Evolutionary conservation across 2,797 vertebrate species (phyloP).

Genomic region (Karalla daura): DNA sequence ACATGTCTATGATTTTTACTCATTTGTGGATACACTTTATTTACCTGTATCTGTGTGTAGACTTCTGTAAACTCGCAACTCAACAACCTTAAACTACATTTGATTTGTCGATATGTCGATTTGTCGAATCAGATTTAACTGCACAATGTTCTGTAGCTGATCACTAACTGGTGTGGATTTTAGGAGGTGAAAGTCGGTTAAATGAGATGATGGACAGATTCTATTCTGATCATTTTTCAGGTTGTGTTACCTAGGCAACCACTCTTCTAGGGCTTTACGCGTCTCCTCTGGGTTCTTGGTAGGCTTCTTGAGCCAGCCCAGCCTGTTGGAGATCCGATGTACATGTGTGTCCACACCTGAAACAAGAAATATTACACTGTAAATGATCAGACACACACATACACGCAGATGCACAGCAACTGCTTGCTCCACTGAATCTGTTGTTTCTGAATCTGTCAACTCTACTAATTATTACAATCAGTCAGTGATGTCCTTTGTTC

Average conservation of each 20-base stretch:
- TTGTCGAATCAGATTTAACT: no score
- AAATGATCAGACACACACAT: neutral
- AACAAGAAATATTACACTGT: neutral
- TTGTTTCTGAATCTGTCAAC: neutral
- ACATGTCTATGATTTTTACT: no score
- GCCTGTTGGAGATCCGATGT: slow-evolving; percentile 92
- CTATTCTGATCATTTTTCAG: slow-evolving; percentile 1
- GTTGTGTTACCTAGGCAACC: slow-evolving; percentile 91
- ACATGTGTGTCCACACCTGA: slow-evolving; percentile 97
- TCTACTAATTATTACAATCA: neutral
- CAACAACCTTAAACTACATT: no score
- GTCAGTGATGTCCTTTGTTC: no score
- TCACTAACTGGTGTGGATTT: no score
- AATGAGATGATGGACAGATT: no score
- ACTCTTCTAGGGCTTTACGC: slow-evolving; percentile 89
- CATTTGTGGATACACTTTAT: no score
- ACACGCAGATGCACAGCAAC: neutral
- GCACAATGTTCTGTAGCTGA: no score
- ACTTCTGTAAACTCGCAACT: no score
- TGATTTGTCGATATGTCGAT: no score
- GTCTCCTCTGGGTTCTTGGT: slow-evolving; percentile 90
- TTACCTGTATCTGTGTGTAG: no score
- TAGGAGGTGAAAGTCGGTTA: no score
- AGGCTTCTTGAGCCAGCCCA: slow-evolving; percentile 87
- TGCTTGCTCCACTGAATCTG: neutral